These are phyloP conservation scores for Mimumesa dahlbomi DNA, from an alignment of 2,888 invertebrate genomes.

Conservation along the genomic window DNA sequence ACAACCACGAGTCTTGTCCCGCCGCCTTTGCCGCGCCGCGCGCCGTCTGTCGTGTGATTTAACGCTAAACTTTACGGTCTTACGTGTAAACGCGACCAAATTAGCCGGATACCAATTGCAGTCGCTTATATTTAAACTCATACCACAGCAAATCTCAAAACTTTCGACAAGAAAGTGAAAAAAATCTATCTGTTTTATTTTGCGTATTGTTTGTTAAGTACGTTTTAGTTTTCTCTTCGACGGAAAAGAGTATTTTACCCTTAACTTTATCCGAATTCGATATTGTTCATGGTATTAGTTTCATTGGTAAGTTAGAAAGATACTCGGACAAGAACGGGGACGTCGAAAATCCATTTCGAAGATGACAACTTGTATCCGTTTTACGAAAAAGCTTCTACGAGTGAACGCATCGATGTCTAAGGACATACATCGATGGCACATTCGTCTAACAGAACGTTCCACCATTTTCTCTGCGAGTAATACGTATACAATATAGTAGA, in stretches of 20 bases:
- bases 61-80: slow-evolving; percentile 47
- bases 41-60: slow-evolving; percentile 41
- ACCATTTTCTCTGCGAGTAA: too few species aligned
- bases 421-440: slow-evolving; percentile 10
- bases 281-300: not conserved
- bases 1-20: slow-evolving; percentile 45
- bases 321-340: slow-evolving; percentile 4
- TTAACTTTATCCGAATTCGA: too few species aligned
- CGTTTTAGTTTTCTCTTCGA: too few species aligned
- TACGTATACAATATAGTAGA: too few species aligned
- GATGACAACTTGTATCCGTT: slow-evolving; percentile 38
- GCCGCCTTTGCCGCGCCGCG: not conserved
- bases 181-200: too few species aligned
- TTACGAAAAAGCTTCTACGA: slow-evolving; percentile 19
- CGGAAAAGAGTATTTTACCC: too few species aligned
- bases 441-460: too few species aligned
- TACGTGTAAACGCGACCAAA: slow-evolving; percentile 48
- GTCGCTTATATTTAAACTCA: slow-evolving; percentile 24
- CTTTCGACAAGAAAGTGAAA: too few species aligned
- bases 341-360: slow-evolving; percentile 43
- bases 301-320: not conserved
- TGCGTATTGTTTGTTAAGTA: too few species aligned
- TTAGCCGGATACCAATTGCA: slow-evolving; percentile 46
- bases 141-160: too few species aligned
- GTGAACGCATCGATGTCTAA: slow-evolving; percentile 9